Evolutionary conservation across 2,888 invertebrate genomes (phyloP), one percentile per base, ranked within the genome.

Genomic region (Melanotus villosus): DNA sequence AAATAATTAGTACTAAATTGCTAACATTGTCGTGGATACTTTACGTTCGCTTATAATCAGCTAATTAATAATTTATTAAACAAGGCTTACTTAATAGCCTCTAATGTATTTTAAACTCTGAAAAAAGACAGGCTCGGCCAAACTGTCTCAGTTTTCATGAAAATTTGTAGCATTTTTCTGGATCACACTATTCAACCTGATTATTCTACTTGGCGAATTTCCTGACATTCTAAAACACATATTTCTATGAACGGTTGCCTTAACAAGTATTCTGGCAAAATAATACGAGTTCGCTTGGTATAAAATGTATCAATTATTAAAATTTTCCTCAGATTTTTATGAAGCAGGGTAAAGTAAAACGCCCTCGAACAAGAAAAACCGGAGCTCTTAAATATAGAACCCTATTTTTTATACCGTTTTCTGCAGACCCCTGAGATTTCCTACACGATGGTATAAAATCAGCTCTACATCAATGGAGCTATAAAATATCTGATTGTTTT

Each of bases 401-500:
- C 45, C 34, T 58, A 65, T 65, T 65, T 65, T 62, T 65, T 65
- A 47, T 65, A 58, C 65, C 21, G 65, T 30, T 38, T 58, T 57
- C 47, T 47, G 47, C 57, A 57, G 57, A 58, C 57, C 65, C 58
- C 32, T 19, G 57, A 65, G 58, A 65, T 65, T 65, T 65, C 23
- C 65, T 58, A 36, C 38, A 50, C 43, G 47, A 58, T 36, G 38
- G 45, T 58, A 65, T 65, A 52, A 65, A 65, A 58, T 65, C 65
- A 60, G 57, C 57, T 65, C 45, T 58, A 65, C 36, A 65, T 58
- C 57, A 58, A 56, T 54, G 30, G 56, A 43, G 64, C 54, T 54
- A 65, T 65, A 65, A 65, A 57, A 58, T 65, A 65, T 58, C 50
- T 47, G 65, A 65, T 58, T 65, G 65, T 65, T 65, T 65, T 58